Evolutionary conservation across 2,888 invertebrate species (phyloP).

Genomic region (Himalopsyche kuldschensis): DNA sequence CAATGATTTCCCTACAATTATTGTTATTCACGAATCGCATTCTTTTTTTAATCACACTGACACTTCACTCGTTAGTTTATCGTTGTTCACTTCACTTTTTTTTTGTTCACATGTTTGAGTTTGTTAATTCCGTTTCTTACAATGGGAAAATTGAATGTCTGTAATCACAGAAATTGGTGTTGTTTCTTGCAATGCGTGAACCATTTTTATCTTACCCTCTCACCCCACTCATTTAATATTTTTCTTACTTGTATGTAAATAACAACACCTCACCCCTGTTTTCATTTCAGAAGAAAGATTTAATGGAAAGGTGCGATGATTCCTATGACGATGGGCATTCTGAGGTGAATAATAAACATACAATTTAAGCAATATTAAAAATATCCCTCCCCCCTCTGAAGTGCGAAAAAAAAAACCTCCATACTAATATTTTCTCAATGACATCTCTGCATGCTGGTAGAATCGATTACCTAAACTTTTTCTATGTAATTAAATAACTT

Average conservation of each 20-base stretch:
- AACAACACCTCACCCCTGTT: conserved; percentile 29
- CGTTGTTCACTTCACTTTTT: not conserved
- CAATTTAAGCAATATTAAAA: conserved; percentile 1
- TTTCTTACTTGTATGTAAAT: conserved; percentile 31
- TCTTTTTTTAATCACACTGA: not conserved
- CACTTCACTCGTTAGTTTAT: not conserved
- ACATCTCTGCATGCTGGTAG: not conserved
- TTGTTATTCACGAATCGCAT: not conserved
- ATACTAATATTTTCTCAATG: not conserved
- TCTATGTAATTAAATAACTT: not conserved
- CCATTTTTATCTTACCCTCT: not conserved
- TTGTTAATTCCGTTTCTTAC: not conserved
- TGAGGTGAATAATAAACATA: conserved; percentile 39
- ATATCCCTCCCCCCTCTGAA: not conserved
- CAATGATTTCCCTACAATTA: not conserved
- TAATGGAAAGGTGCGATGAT: conserved; percentile 38
- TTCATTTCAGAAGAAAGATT: conserved; percentile 40
- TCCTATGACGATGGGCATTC: conserved; percentile 40
- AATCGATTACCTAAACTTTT: not conserved
- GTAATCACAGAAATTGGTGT: not conserved
- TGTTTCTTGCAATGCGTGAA: not conserved
- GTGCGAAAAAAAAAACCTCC: not conserved
- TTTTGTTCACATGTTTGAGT: not conserved
- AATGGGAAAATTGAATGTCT: not conserved
- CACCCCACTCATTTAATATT: not conserved